Conservation (phyloP, 2,797 vertebrate species). For the Diplodus puntazzo region DNA sequence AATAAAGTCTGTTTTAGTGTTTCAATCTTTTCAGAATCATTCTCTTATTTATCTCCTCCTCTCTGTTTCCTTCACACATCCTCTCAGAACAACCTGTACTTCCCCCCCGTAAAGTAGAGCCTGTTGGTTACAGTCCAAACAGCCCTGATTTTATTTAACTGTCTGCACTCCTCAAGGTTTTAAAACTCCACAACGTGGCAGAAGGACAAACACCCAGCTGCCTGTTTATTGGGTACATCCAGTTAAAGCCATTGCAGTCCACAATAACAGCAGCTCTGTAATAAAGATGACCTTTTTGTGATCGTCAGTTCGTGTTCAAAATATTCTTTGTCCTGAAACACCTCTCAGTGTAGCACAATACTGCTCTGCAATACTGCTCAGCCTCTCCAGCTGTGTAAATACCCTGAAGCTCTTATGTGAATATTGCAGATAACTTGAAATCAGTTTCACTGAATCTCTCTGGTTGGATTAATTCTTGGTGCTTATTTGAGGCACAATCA, state of each 20-base stretch:
- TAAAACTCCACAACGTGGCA: not conserved
- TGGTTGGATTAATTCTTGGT: not conserved
- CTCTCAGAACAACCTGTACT: not conserved
- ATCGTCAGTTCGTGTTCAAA: too few relatives aligned
- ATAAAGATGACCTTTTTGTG: not conserved
- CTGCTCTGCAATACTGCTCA: too few relatives aligned
- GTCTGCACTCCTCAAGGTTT: not conserved
- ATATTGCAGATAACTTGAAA: not conserved
- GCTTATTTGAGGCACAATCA: constrained; percentile 19
- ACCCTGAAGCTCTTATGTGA: not conserved
- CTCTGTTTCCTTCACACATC: not conserved
- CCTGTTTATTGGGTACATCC: not conserved
- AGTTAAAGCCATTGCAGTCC: not conserved
- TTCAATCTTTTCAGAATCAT: not conserved
- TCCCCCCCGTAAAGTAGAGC: not conserved
- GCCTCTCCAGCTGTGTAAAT: too few relatives aligned
- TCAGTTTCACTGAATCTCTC: not conserved
- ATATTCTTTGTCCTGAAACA: too few relatives aligned
- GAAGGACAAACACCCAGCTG: not conserved
- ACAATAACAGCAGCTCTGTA: not conserved
- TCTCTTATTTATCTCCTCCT: not conserved
- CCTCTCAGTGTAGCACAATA: too few relatives aligned
- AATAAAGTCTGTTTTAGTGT: not conserved
- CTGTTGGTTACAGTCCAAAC: not conserved
- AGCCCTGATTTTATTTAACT: not conserved